Percentiles rank a stretch among this genome's conserved stretches.
phyloP scores from a whole-genome alignment of 2,797 vertebrate genomes.

The Paratrypauchen microcephalus region DNA sequence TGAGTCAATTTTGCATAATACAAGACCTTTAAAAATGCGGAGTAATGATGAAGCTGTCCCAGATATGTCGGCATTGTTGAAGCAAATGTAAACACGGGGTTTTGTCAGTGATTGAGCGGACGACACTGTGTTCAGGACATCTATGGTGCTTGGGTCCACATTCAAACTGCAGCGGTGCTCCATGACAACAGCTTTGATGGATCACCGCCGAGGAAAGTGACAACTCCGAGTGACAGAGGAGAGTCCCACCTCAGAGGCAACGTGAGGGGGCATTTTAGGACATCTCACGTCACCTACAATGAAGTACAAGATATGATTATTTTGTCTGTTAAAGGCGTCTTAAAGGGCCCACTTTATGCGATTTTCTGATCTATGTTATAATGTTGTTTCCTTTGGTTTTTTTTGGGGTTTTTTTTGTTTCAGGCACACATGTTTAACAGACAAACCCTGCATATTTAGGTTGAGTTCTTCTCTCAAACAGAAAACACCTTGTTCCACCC shows the following conservation, averaged over 20 bases:
- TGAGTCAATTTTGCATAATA: no score
- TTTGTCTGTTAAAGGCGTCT: no score
- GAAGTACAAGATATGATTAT: neutral
- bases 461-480: no score
- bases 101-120: constrained; percentile 6
- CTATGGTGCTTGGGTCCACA: neutral
- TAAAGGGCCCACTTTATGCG: no score
- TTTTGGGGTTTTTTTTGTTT: no score
- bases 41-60: neutral
- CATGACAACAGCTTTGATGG: neutral
- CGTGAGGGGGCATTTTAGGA: neutral
- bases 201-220: neutral
- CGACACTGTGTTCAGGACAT: neutral
- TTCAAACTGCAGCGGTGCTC: neutral
- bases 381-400: no score
- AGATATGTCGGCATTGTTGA: neutral
- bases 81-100: neutral
- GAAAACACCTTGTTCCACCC: no score
- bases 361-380: no score
- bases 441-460: no score
- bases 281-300: neutral
- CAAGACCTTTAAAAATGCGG: neutral
- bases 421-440: no score
- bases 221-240: constrained; percentile 4
- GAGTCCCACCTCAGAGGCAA: no score